Percentiles rank a stretch among this genome's conserved stretches.
phyloP scores from a whole-genome alignment of 2,797 vertebrate species.

The Benthosema pterotum region DNA sequence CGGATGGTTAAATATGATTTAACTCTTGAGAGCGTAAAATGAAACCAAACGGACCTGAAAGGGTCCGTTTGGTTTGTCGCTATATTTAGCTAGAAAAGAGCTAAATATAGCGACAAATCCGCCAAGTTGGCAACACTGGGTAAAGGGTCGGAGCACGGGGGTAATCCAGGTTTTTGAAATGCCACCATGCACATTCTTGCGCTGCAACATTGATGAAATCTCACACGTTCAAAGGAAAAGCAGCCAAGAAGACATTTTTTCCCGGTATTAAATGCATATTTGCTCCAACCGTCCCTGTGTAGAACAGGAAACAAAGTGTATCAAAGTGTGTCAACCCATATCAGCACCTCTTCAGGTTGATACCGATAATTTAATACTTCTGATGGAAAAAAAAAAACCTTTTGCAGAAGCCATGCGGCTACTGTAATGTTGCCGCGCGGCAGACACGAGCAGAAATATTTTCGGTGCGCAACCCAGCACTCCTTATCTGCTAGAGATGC shows the following conservation, averaged over 20 bases:
- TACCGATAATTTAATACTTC: slow-evolving; percentile 39
- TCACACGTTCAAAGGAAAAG: slow-evolving; percentile 15
- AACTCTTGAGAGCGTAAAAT: no score
- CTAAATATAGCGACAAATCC: no score
- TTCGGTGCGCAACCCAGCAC: no score
- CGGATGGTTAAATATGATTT: no score
- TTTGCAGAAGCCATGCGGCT: no score
- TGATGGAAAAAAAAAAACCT: neutral
- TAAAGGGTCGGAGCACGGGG: neutral
- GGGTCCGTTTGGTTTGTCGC: no score
- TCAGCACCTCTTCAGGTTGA: slow-evolving; percentile 43
- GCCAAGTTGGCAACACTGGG: no score
- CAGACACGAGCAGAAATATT: no score
- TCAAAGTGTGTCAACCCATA: slow-evolving; percentile 43
- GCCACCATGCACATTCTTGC: slow-evolving; percentile 20
- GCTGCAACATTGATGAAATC: slow-evolving; percentile 24
- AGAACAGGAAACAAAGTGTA: slow-evolving; percentile 48
- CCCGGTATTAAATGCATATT: slow-evolving; percentile 35
- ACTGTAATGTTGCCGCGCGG: no score
- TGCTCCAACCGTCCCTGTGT: slow-evolving; percentile 21
- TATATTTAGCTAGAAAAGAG: no score
- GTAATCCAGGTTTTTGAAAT: slow-evolving; percentile 17
- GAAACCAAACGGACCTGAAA: no score
- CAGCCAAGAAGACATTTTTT: slow-evolving; percentile 36
- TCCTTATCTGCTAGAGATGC: no score